Conservation (phyloP, 2,113 vertebrate genomes). For the Uria aalge region DNA sequence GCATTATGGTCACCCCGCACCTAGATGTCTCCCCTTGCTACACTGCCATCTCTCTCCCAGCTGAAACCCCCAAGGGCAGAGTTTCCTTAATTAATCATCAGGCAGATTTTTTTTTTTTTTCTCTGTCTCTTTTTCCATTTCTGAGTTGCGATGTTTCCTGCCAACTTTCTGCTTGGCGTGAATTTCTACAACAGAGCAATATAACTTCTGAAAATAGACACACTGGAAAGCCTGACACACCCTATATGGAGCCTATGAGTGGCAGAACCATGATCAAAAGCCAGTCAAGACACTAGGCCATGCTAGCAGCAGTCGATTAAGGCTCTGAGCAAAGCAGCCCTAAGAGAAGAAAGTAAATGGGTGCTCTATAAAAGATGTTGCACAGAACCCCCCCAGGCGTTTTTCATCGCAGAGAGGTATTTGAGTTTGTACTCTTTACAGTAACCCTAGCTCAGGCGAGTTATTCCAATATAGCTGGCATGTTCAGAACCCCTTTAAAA, state of each 20-base stretch:
- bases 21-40: not conserved
- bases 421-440: not conserved
- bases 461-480: not conserved
- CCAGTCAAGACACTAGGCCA: not conserved
- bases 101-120: not conserved
- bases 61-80: not conserved
- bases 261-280: slow-evolving; percentile 23
- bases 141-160: not conserved
- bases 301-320: not conserved
- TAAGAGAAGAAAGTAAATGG: slow-evolving; percentile 32
- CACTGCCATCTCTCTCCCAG: not conserved
- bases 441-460: not conserved
- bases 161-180: slow-evolving; percentile 7
- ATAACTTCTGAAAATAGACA: slow-evolving; percentile 51
- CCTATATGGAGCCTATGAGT: not conserved
- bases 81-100: not conserved
- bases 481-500: not conserved
- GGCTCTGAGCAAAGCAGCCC: not conserved
- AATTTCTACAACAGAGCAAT: slow-evolving; percentile 16
- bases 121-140: not conserved
- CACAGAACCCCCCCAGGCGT: not conserved
- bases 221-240: slow-evolving; percentile 13
- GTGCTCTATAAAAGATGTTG: not conserved
- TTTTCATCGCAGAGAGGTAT: not conserved
- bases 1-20: not conserved